Conservation (phyloP, 2,797 vertebrate genomes). For the Heteromormyrus szaboi region DNA sequence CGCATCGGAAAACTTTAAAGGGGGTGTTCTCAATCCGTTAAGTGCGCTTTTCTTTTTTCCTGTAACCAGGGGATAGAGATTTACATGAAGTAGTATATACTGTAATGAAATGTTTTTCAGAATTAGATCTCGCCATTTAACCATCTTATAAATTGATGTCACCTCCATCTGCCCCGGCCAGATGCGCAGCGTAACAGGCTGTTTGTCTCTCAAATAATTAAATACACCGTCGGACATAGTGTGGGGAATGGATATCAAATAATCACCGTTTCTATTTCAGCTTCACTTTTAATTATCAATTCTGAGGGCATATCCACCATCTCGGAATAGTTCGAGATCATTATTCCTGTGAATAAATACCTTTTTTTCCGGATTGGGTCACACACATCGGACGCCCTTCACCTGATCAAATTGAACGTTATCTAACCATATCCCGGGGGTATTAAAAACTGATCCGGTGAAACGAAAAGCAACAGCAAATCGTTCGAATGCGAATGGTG, state of each 20-base stretch:
- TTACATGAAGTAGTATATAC: neutral
- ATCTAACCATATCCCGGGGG: neutral
- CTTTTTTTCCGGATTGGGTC: neutral
- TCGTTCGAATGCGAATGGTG: neutral
- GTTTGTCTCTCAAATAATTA: neutral
- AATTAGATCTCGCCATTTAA: neutral
- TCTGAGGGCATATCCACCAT: neutral
- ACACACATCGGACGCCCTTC: neutral
- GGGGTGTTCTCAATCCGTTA: neutral
- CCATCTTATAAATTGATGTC: neutral
- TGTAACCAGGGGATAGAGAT: neutral
- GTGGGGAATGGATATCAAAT: neutral
- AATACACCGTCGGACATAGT: neutral
- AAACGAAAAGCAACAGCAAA: neutral
- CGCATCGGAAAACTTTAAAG: neutral
- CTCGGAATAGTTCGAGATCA: neutral
- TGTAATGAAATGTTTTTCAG: slow-evolving; percentile 12
- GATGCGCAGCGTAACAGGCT: slow-evolving; percentile 1
- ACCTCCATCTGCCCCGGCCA: neutral
- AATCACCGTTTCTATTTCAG: neutral
- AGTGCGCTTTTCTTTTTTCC: neutral
- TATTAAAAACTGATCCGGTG: neutral
- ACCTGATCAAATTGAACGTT: neutral
- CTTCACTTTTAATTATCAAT: neutral
- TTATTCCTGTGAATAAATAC: neutral